Base-by-base conservation (phyloP, 2,888 invertebrate species). In the Falcaria lacertinaria region DNA sequence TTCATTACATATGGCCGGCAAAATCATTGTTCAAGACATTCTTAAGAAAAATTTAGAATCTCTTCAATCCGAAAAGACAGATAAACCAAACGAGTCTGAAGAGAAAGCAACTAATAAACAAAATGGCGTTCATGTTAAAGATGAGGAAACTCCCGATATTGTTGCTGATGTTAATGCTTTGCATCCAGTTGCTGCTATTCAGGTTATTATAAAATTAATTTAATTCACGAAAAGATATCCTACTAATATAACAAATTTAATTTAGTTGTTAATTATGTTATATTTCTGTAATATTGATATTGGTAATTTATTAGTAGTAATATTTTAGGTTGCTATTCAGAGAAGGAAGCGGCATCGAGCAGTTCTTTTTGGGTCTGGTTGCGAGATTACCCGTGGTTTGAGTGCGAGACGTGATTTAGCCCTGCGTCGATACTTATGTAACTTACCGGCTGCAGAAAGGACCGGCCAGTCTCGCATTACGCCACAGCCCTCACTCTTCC, bases 341-440 rank as follows among this genome's bases (percentile, higher is more conserved):
- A 91, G 91, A 50, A 86, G 91, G 16, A 88, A 90, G 48, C 90
- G 90, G n/a, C 90, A 92, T 47, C 89, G 93, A 8, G 91, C 91
- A 39, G 88, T 95, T 2, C 90, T 96, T 52, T 91, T 92, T 47
- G 93, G 93, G 64, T 92, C 94, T 34, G 95, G 95, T 14, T 95
- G 95, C 41, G 93, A 93, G 34, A 93, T 92, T 60, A 93, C 95
- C 19, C 90, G 95, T 13, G 96, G 96, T 0, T 77, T 96, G 38
- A 95, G 95, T 56, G 96, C 96, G 5, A 90, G 96, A 14, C 90
- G 94, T 41, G 97, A 97, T 73, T 83, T 96, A 45, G 93, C 94
- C 19, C 90, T 96, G 47, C 88, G 94, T 6, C 83, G 94, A 25
- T 93, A 93, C 66, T 75, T 96, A 37, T 94, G 94, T 65, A 91